Evolutionary conservation across 2,113 vertebrate genomes (phyloP), one percentile per base, ranked within the genome.

Genomic region (Dolichotis patagonum): DNA sequence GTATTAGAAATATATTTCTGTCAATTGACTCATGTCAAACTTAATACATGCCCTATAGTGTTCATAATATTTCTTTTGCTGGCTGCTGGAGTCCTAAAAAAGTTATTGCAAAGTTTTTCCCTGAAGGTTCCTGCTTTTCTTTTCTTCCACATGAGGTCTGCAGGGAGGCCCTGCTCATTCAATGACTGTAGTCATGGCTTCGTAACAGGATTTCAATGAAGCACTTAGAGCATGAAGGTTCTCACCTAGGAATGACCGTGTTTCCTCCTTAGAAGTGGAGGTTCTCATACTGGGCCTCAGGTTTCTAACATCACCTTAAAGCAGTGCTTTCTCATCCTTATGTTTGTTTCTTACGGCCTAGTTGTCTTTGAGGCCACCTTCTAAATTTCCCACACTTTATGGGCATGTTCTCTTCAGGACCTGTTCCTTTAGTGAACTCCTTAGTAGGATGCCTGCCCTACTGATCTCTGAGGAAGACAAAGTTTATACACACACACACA

Each of bases 1-100:
- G 65, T 78, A 83, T 95, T 89, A 87, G 80, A 95, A 67, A 90
- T 84, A 43, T 11, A 89, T 91, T 75, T 95, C 43, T 73, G 54
- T 88, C 93, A 73, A 56, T 80, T 86, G 73, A 56, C 46, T 69
- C 32, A 11, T 0, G 30, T 49, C 67, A 77, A 41, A 73, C 49
- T n/a, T 7, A 60, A 0, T 17, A 41, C 13, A 56, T 13, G 38
- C 43, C 65, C 84, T 78, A 4, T 24, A 35, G 92, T 58, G 17
- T 83, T 83, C 26, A 58, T 49, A 28, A 3, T 49, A 11, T 83
- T 91, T 94, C 86, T 89, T 86, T 41, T 43, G 22, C 19, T 41
- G 43, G 49, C 4, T n/a, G 5, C 43, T 90, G 93, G 35, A 81
- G 20, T 20, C 30, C 35, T 22, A 43, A 49, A 35, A 77, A 71